phyloP scores from a whole-genome alignment of 2,888 invertebrate genomes.

The Biston stratarius region DNA sequence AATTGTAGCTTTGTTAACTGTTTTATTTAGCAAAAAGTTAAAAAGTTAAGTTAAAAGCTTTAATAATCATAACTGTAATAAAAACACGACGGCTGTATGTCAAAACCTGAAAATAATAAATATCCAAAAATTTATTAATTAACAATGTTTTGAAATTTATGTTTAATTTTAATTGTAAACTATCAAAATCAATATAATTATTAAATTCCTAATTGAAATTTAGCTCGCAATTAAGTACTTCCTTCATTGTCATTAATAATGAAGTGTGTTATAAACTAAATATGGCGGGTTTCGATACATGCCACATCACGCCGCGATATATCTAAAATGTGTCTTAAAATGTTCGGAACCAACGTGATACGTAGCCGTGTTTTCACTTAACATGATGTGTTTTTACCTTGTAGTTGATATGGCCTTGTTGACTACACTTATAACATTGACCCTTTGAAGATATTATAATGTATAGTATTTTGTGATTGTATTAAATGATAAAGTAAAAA shows the following conservation, averaged over 20 bases:
- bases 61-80: too few species aligned
- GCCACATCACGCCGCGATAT: neutral
- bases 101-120: too few species aligned
- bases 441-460: constrained; percentile 26
- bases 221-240: constrained; percentile 1
- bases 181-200: neutral
- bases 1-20: too few species aligned
- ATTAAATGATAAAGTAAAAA: constrained; percentile 45
- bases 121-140: too few species aligned
- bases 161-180: too few species aligned
- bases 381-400: neutral
- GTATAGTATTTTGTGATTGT: constrained; percentile 60
- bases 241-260: neutral
- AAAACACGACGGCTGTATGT: too few species aligned
- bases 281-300: neutral
- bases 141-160: too few species aligned
- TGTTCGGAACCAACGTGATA: neutral
- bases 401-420: constrained; percentile 14
- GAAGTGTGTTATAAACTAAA: neutral
- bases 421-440: constrained; percentile 31
- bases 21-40: too few species aligned
- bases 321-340: neutral
- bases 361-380: neutral
- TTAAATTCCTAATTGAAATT: constrained; percentile 1
- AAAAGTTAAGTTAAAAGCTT: too few species aligned